Base-by-base conservation (phyloP, 2,888 invertebrate species). In the Notodonta dromedarius region DNA sequence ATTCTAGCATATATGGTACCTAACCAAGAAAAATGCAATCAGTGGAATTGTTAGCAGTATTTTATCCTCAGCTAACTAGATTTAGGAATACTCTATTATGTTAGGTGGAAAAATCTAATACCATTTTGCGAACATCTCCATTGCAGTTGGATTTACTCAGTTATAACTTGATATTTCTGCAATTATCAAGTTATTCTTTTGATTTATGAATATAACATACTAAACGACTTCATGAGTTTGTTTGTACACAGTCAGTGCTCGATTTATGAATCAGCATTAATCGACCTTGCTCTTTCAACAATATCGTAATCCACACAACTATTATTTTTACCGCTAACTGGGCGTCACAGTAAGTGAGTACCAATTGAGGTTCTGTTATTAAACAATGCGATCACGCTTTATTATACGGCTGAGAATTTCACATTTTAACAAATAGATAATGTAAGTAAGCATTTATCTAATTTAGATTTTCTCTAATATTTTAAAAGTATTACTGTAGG, bases 281-380 rank as follows among this genome's bases (percentile, higher is more conserved):
- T 56, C 56, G 67, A 59, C 65, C 62, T 69, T 68, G 56, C 59
- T 60, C 56, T 61, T 63, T 61, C 24, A 55, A 57, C 53, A 46
- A 58, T 54, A 61, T 57, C 59, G 73, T 71, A 60, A 60, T 56
- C 63, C 58, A 59, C 52, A 61, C 62, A 44, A 46, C 59, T 64
- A 67, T 66, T 68, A 67, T 68, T 70, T 73, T 75, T 65, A 81
- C 80, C 70, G 79, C 75, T 83, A 78, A 62, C 50, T 60, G 77
- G 76, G 79, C 79, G 79, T 78, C 77, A 80, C 63, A 65, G 68
- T 67, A 73, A 74, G 69, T 71, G 14, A 8, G 50, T 51, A 13
- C 46, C 32, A 51, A 51, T 51, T 51, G 51, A 51, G 13, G 46
- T 7, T 13, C 13, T n/a, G 46, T n/a, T 46, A 11, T 46, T n/a